Conservation (phyloP, 2,113 vertebrate species). For the Laterallus jamaicensis region DNA sequence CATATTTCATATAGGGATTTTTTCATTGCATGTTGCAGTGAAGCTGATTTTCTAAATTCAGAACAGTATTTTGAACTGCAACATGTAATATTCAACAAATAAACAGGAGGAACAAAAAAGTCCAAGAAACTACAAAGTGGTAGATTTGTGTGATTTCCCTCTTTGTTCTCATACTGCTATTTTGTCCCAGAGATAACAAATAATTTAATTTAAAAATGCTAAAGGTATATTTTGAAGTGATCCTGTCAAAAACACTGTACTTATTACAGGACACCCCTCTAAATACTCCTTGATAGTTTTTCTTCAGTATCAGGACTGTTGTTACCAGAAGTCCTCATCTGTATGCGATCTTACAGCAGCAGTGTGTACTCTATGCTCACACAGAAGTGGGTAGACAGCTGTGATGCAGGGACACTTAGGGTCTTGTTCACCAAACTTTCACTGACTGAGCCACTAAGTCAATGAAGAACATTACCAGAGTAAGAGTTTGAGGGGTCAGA, state of each 20-base stretch:
- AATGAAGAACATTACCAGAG: neutral
- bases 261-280: neutral
- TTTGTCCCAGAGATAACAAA: neutral
- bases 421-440: neutral
- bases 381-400: neutral
- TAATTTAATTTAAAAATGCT: slow-evolving; percentile 26
- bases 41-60: neutral
- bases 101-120: neutral
- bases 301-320: neutral
- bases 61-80: slow-evolving; percentile 1
- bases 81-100: neutral
- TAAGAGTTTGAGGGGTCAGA: neutral
- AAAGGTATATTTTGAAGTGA: neutral
- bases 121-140: neutral
- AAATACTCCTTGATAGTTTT: neutral
- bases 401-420: neutral
- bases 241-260: neutral
- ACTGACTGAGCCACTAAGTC: neutral
- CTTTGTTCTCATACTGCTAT: neutral
- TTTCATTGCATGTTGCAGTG: neutral
- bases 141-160: neutral
- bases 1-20: neutral
- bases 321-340: neutral
- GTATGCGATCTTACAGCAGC: neutral
- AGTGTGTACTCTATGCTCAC: neutral